A percentile compares a stretch with the other conserved stretches of the same genome.
phyloP scores from a whole-genome alignment of 2,888 invertebrate species.

The Xylophagus ater region DNA sequence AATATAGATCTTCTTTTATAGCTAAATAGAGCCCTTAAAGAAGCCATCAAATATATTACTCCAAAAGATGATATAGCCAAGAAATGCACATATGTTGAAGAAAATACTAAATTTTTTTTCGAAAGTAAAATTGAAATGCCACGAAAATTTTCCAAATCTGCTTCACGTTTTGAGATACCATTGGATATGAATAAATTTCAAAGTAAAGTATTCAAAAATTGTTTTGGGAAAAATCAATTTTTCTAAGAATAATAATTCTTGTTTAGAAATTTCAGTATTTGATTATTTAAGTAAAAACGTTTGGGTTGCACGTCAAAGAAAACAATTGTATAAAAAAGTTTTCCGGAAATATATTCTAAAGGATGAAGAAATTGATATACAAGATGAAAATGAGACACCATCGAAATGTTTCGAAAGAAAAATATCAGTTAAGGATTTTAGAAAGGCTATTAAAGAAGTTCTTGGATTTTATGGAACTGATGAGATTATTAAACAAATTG shows the following conservation, averaged over 20 bases:
- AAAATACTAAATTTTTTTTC: slow-evolving; percentile 3
- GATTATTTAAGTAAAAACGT: slow-evolving; percentile 60
- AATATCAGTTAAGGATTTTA: slow-evolving; percentile 26
- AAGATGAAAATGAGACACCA: slow-evolving; percentile 22
- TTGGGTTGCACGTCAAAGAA: slow-evolving; percentile 45
- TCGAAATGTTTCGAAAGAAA: slow-evolving; percentile 24
- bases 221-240: not conserved
- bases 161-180: slow-evolving; percentile 64
- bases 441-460: slow-evolving; percentile 38
- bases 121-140: slow-evolving; percentile 47
- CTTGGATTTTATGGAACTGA: slow-evolving; percentile 36
- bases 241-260: not conserved
- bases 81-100: slow-evolving; percentile 6
- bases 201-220: slow-evolving; percentile 28
- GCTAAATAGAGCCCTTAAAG: slow-evolving; percentile 33
- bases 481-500: slow-evolving; percentile 28
- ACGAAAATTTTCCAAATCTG: slow-evolving; percentile 61
- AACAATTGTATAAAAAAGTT: slow-evolving; percentile 46
- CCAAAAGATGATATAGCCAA: slow-evolving; percentile 18
- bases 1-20: slow-evolving; percentile 13
- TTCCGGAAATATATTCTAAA: slow-evolving; percentile 36
- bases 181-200: slow-evolving; percentile 49
- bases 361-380: slow-evolving; percentile 25
- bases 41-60: slow-evolving; percentile 33
- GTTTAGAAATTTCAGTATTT: slow-evolving; percentile 53